Conservation (phyloP, 2,113 vertebrate genomes). For the Boleophthalmus pectinirostris region DNA sequence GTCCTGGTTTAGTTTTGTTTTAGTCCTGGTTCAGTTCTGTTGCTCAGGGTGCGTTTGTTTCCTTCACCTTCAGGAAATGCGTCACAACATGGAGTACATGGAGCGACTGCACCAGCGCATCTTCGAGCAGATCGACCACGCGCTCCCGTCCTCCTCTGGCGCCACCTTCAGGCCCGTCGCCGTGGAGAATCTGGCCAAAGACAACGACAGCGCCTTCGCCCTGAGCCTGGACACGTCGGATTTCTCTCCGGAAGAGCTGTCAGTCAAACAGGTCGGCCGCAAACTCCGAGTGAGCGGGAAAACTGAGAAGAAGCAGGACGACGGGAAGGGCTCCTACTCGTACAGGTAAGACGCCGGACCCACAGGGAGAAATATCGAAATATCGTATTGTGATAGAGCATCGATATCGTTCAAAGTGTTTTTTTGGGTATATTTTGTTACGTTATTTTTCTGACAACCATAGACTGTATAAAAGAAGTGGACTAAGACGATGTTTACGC, state of each 20-base stretch:
- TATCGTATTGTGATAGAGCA: too few species aligned
- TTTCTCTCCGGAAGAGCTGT: conserved; percentile 73
- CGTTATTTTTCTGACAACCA: too few species aligned
- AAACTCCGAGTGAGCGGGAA: conserved; percentile 77
- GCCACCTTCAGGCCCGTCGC: conserved; percentile 64
- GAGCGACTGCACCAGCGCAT: conserved; percentile 75
- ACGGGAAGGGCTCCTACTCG: conserved; percentile 71
- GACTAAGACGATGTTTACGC: too few species aligned
- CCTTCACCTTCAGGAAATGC: conserved; percentile 63
- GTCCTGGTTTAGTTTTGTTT: neutral
- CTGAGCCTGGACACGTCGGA: conserved; percentile 76
- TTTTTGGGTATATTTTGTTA: too few species aligned
- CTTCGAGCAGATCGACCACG: conserved; percentile 74
- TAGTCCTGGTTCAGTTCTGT: neutral
- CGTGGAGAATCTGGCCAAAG: conserved; percentile 57
- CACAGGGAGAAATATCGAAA: too few species aligned
- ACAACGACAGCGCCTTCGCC: conserved; percentile 47
- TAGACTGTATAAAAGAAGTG: too few species aligned
- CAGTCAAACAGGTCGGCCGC: conserved; percentile 76
- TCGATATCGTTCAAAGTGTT: too few species aligned
- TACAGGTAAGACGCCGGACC: conserved; percentile 51
- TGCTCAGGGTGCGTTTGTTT: neutral
- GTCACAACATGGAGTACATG: conserved; percentile 75
- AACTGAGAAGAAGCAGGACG: conserved; percentile 76
- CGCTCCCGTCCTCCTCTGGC: conserved; percentile 8